Evolutionary conservation across 2,797 vertebrate species (phyloP).

Genomic region (Ispidina lecontei): DNA sequence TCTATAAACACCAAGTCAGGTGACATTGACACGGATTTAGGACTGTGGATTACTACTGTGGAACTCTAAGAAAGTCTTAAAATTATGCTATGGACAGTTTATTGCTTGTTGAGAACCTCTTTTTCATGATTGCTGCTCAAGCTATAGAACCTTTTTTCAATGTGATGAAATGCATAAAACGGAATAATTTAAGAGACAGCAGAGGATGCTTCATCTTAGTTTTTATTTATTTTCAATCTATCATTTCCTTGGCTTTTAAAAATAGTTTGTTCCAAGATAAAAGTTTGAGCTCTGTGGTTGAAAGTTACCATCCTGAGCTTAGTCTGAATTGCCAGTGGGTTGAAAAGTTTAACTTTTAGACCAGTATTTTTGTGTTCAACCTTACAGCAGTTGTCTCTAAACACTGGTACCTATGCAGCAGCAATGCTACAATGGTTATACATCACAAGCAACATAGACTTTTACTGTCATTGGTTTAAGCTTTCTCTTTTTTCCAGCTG

Average conservation of each 20-base stretch:
- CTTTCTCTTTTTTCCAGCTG: no score
- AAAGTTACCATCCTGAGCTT: background rate
- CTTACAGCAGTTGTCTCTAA: background rate
- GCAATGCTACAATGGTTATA: no score
- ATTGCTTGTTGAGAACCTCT: background rate
- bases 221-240: background rate
- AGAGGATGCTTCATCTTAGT: background rate
- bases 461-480: no score
- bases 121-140: background rate
- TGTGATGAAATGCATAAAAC: background rate
- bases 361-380: background rate
- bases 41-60: background rate
- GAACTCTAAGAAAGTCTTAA: background rate
- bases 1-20: background rate
- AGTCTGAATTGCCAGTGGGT: background rate
- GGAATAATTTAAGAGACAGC: background rate
- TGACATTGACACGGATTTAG: slow-evolving; percentile 1
- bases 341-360: background rate
- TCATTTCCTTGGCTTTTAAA: background rate
- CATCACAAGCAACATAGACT: no score
- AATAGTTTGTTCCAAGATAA: background rate
- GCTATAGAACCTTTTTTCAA: background rate
- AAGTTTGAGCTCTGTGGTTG: background rate
- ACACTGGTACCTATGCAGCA: no score
- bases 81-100: background rate